These are phyloP conservation scores for Tiliacea citrago DNA, from an alignment of 2,888 invertebrate species.

Conservation along the genomic window DNA sequence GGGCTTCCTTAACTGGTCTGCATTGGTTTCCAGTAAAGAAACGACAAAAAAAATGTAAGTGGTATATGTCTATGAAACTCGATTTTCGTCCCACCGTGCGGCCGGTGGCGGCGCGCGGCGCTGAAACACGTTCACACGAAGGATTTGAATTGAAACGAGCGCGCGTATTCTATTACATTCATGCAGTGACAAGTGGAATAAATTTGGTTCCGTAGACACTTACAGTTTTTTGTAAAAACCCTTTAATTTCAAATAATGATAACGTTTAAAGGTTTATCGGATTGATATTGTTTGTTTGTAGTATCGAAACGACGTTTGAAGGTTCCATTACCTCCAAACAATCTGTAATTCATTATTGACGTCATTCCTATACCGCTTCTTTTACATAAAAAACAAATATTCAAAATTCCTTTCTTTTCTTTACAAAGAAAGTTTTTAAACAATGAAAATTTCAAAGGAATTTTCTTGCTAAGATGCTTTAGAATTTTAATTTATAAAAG, in stretches of 20 bases:
- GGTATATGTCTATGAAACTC: too few species aligned
- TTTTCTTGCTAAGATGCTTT: background rate
- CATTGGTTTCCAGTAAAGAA: too few species aligned
- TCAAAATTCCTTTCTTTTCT: background rate
- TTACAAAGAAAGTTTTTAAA: background rate
- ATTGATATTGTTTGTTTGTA: background rate
- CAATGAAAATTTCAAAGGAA: background rate
- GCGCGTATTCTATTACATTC: background rate
- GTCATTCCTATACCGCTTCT: background rate
- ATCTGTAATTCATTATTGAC: background rate
- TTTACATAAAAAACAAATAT: constrained; percentile 4
- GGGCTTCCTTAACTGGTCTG: too few species aligned
- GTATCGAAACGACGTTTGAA: background rate
- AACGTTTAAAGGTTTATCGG: background rate
- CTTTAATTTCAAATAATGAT: background rate
- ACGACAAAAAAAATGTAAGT: too few species aligned
- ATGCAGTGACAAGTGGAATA: background rate
- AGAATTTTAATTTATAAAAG: background rate
- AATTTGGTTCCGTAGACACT: background rate
- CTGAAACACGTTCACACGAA: background rate
- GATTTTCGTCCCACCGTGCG: background rate
- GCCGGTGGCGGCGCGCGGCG: background rate
- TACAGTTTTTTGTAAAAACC: background rate
- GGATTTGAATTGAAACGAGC: background rate
- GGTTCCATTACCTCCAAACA: background rate